Evolutionary conservation across 2,888 invertebrate genomes (phyloP).

Genomic region (Mesochorus sp.): DNA sequence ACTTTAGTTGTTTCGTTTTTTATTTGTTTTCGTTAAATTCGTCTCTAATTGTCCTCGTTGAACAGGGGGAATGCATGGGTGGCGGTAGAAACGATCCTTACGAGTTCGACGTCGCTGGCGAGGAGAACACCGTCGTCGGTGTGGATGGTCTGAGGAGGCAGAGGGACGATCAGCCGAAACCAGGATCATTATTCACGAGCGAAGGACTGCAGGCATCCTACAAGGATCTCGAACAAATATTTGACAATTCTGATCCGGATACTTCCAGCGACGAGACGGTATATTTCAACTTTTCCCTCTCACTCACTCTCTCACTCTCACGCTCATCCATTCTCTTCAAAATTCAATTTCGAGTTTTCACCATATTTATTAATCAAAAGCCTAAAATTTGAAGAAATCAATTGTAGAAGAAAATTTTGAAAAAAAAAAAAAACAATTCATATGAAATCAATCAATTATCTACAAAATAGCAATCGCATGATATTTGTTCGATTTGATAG

Average conservation of each 20-base stretch:
- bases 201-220: conserved; percentile 94
- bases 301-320: no score
- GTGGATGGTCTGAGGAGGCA: conserved; percentile 83
- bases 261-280: conserved; percentile 95
- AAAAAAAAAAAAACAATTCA: no score
- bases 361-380: no score
- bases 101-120: conserved; percentile 88
- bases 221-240: conserved; percentile 96
- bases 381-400: background rate
- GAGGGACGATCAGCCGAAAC: conserved; percentile 81
- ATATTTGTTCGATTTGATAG: no score
- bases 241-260: conserved; percentile 93
- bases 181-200: conserved; percentile 91
- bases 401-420: background rate
- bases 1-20: background rate
- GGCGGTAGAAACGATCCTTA: conserved; percentile 85
- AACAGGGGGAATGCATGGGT: conserved; percentile 75
- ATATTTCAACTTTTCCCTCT: conserved; percentile 62
- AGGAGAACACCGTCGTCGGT: conserved; percentile 82
- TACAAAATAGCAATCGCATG: no score
- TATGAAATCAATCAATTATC: no score
- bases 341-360: background rate
- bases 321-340: no score
- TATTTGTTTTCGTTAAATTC: conserved; percentile 27
- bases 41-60: conserved; percentile 50